Base-by-base conservation (phyloP, 2,113 vertebrate genomes). In the Sprattus sprattus region DNA sequence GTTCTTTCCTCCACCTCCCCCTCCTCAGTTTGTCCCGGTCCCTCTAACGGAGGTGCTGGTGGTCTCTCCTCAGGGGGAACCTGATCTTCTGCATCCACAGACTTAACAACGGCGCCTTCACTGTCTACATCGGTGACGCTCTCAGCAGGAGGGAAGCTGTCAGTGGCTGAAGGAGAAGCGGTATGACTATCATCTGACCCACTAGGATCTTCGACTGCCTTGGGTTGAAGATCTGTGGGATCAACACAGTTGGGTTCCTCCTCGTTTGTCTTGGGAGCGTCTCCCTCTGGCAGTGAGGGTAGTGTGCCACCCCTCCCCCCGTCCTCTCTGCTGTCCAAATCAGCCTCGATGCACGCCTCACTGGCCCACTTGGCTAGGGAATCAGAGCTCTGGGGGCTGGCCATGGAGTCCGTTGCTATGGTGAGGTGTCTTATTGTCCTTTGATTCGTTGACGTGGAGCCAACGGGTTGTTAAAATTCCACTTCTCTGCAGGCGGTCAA, bases 351-450 rank as follows among this genome's bases (percentile, higher is more conserved):
- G 85, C 85, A 57, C 47, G 83, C 81, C 67, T 91, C 90, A 45
- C 50, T 86, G 81, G 83, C 87, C 88, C 82, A 45, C 84, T 88
- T 78, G 1, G 88, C 88, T 2, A 54, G 85, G 8, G 85, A 89
- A 81, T 71, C 45, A 22, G 88, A 86, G 71, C 85, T 87, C 82
- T 81, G 86, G 20, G 88, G 85, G 83, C 86, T 88, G 81, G 85
- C 75, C 46, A 50, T 45, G 16, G 88, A 87, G 32, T 91, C 85
- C 87, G 91, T 92, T 91, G 84, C 91, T 92, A 92, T 91, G 87
- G 87, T 85, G 82, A 90, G 57, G 20, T 83, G 25, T 10, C 28
- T 39, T 16, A 32, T 60, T 60, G 18, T 18, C 18, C 20, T 78
- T 78, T 78, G 71, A 78, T 39, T 78, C 9, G 71, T 18, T 78